Percentiles rank a stretch among this genome's conserved stretches.
These are phyloP conservation scores for Paraplagusia blochii DNA, from an alignment of 2,113 vertebrate species.

Conservation along the genomic window DNA sequence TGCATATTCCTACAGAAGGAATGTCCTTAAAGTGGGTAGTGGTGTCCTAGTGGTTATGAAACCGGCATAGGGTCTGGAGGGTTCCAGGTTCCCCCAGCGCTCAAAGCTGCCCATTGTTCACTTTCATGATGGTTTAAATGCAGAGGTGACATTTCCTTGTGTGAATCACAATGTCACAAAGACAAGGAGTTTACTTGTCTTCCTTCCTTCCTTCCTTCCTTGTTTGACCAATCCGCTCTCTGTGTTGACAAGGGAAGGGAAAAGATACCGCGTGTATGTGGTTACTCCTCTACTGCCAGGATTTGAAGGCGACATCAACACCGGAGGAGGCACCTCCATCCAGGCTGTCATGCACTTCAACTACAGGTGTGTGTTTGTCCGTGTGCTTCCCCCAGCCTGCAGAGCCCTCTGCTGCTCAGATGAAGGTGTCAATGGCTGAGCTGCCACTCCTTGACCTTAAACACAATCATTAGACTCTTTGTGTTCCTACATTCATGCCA, in stretches of 20 bases:
- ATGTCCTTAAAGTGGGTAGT: too few relatives aligned
- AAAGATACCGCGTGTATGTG: constrained; percentile 87
- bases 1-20: too few relatives aligned
- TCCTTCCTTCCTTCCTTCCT: too few relatives aligned
- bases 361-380: constrained; percentile 85
- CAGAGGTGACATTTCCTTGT: too few relatives aligned
- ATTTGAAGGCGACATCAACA: constrained; percentile 95
- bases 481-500: background rate
- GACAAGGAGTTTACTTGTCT: too few relatives aligned
- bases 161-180: too few relatives aligned
- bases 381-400: too few relatives aligned
- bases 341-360: constrained; percentile 99
- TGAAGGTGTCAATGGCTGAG: background rate
- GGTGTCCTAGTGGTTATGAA: too few relatives aligned
- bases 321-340: constrained; percentile 89
- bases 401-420: background rate
- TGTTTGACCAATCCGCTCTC: background rate
- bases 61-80: too few relatives aligned
- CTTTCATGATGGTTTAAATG: too few relatives aligned
- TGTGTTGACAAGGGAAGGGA: constrained; percentile 76
- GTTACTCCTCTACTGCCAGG: constrained; percentile 93
- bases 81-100: too few relatives aligned
- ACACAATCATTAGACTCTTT: background rate
- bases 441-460: constrained; percentile 1
- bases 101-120: too few relatives aligned